Evolutionary conservation across 2,888 invertebrate genomes (phyloP).

Genomic region (Epinotia bilunana): DNA sequence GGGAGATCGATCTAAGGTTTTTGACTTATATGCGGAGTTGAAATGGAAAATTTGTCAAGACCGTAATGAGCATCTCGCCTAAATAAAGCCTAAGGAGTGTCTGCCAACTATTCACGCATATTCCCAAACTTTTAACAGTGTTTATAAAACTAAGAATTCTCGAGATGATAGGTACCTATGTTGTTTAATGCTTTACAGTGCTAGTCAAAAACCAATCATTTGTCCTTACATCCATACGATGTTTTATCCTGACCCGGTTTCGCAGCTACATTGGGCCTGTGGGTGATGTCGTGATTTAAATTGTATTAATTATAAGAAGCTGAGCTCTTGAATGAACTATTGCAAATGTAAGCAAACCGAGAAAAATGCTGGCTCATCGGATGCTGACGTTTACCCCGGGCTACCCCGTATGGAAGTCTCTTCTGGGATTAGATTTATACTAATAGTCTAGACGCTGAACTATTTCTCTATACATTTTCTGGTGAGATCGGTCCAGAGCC

Average conservation of each 20-base stretch:
- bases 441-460: too few relatives aligned
- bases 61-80: background rate
- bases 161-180: constrained; percentile 15
- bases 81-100: background rate
- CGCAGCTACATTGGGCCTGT: constrained; percentile 70
- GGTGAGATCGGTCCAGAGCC: background rate
- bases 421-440: background rate
- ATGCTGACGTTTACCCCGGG: constrained; percentile 47
- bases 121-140: constrained; percentile 16
- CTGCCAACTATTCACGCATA: constrained; percentile 4
- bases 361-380: constrained; percentile 70
- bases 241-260: constrained; percentile 47
- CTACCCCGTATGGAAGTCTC: background rate
- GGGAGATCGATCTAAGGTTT: background rate
- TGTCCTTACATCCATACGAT: background rate
- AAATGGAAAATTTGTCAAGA: constrained; percentile 1
- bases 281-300: constrained; percentile 80
- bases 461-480: too few relatives aligned
- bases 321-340: constrained; percentile 68
- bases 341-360: constrained; percentile 69
- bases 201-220: background rate
- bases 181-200: constrained; percentile 57
- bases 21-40: background rate
- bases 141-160: constrained; percentile 7
- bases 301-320: constrained; percentile 78